A percentile compares a stretch with the other conserved stretches of the same genome.
Evolutionary conservation across 2,888 invertebrate genomes (phyloP).

Genomic region (Crioceris asparagi): DNA sequence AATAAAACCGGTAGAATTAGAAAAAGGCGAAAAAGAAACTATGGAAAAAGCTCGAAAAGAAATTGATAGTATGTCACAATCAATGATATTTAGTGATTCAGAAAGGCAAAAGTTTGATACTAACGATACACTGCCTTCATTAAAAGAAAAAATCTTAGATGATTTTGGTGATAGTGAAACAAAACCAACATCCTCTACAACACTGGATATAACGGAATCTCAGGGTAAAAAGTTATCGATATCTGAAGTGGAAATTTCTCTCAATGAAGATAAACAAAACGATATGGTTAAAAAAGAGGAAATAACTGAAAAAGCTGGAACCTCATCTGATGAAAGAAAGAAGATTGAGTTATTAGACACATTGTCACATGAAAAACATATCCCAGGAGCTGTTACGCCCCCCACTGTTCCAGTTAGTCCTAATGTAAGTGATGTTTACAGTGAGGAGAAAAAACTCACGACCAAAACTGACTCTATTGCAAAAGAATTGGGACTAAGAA

Average conservation of each 20-base stretch:
- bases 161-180: not conserved
- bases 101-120: slow-evolving; percentile 7
- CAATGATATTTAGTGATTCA: too few species aligned
- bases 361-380: slow-evolving; percentile 29
- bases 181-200: too few species aligned
- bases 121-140: slow-evolving; percentile 3
- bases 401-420: slow-evolving; percentile 63
- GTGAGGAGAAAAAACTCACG: slow-evolving; percentile 3
- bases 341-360: slow-evolving; percentile 28
- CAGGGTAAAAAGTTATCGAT: slow-evolving; percentile 24
- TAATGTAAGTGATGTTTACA: slow-evolving; percentile 25
- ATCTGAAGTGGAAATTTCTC: slow-evolving; percentile 24
- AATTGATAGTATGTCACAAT: too few species aligned
- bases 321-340: slow-evolving; percentile 9
- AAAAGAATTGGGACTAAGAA: slow-evolving; percentile 40
- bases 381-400: slow-evolving; percentile 47
- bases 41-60: slow-evolving; percentile 2
- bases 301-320: not conserved
- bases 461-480: slow-evolving; percentile 1
- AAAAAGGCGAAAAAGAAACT: slow-evolving; percentile 9
- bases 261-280: slow-evolving; percentile 13
- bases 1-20: slow-evolving; percentile 19
- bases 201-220: slow-evolving; percentile 12
- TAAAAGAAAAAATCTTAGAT: slow-evolving; percentile 4
- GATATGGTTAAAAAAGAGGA: too few species aligned